Evolutionary conservation across 2,113 vertebrate species (phyloP), one percentile per base, ranked within the genome.

Genomic region (Hemiscyllium ocellatum): DNA sequence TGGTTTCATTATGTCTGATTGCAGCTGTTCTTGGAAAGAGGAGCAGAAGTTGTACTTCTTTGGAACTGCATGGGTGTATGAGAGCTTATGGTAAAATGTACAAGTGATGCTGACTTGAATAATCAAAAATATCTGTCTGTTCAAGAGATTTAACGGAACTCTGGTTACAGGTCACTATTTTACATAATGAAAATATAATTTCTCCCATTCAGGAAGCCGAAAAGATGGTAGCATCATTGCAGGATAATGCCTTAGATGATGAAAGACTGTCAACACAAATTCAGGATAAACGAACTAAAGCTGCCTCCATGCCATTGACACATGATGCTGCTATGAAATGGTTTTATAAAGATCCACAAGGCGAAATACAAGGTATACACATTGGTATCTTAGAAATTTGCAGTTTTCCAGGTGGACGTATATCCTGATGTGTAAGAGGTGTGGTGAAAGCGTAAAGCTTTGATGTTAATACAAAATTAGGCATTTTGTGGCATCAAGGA

Each of bases 291-390:
- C 98, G 98, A 97, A 97, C 98, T 95, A 99, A 99, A 97, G 98
- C 98, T 86, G 97, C 98, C 19, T 98, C 98, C 2, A 97, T 99
- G 95, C 98, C 98, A 0, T 96, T 98, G 52, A 98, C 98, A 52
- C 98, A 99, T 0, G 99, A 99, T 96, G 98, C 98, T 96, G 99
- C 99, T 96, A 98, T 99, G 96, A 99, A 99, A 97, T 99, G 99
- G 99, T 99, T 98, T 97, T 99, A 99, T 96, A 99, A 99, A 98
- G 99, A 99, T 96, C 99, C 99, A 19, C 99, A 99, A 97, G 99
- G 99, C 97, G 99, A 99, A 97, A 99, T 99, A 97, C 99, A 99
- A 97, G 99, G 99, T 99, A 97, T 96, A 97, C 96, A 69, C 37
- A 69, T 72, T 5, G 50, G 22, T 10, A 50, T 94, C 66, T 26